Conservation (phyloP, 2,113 vertebrate genomes). For the Anhinga anhinga region DNA sequence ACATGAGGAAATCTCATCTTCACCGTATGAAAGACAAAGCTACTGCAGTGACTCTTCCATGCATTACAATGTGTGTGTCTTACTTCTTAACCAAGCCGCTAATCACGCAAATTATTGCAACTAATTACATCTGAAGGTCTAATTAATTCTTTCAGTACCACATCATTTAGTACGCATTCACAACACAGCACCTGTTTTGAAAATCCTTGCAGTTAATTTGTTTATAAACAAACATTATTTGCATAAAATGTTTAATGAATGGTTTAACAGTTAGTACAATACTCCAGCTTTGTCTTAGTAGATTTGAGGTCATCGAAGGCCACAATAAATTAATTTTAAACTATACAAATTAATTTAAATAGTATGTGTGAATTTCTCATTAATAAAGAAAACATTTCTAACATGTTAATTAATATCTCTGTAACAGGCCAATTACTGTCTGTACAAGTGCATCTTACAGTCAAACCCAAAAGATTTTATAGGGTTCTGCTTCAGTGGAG, state of each 20-base stretch:
- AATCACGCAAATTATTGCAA: conserved; percentile 99
- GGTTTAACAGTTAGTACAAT: conserved; percentile 83
- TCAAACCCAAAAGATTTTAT: conserved; percentile 72
- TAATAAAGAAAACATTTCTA: conserved; percentile 95
- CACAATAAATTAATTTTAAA: conserved; percentile 86
- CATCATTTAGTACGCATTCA: conserved; percentile 97
- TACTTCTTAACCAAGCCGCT: conserved; percentile 96
- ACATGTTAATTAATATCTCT: conserved; percentile 96
- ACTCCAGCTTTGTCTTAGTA: conserved; percentile 80
- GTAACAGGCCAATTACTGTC: conserved; percentile 91
- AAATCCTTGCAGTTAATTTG: conserved; percentile 97
- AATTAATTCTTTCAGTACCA: conserved; percentile 99
- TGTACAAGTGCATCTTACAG: conserved; percentile 81
- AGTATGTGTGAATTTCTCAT: conserved; percentile 86
- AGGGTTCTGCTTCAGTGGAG: conserved; percentile 1
- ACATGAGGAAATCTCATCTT: conserved; percentile 76
- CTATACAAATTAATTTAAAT: conserved; percentile 85
- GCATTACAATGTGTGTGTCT: conserved; percentile 90
- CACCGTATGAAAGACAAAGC: conserved; percentile 78
- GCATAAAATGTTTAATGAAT: conserved; percentile 96
- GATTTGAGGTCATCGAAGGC: conserved; percentile 80
- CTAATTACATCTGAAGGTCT: conserved; percentile 98
- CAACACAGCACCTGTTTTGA: conserved; percentile 98
- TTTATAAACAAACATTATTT: conserved; percentile 97
- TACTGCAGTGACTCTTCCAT: conserved; percentile 75